Evolutionary conservation across 2,113 vertebrate species (phyloP), one percentile per base, ranked within the genome.

Genomic region (Furnarius figulus): DNA sequence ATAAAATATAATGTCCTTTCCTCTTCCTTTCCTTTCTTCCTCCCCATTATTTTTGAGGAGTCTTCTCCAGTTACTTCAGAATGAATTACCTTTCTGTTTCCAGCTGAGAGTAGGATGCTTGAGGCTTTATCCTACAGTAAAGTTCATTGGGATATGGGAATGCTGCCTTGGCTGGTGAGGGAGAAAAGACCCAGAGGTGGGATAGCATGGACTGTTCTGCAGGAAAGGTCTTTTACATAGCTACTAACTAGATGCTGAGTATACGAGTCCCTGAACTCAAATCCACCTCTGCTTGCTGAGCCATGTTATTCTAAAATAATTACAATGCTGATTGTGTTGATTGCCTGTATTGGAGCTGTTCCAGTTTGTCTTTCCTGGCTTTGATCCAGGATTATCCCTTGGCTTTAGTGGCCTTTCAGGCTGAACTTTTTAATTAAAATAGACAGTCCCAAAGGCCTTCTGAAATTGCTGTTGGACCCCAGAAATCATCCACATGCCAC

Each of bases 251-350:
- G 67, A 68, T 24, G 35, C 13, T 75, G 25, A 82, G 61, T 37
- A 81, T 67, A 37, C 1, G 8, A 82, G 8, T 62, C 52, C 35
- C 50, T 76, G 85, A 80, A 83, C 55, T 95, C 55, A 90, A 80
- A 65, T 50, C 61, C 65, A 65, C 47, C 31, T 83, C 80, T 93
- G 3, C 89, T 65, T 93, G 77, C 58, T 85, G n/a, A 52, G 42
- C 24, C 59, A 33, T 71, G 79, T 62, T 89, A 77, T 80, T 90
- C 83, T 88, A 84, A 87, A 96, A 80, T 83, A 93, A 96, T 94
- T 93, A 87, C 46, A 63, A 17, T n/a, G 44, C 62, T 76, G 49
- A 61, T 44, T 85, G 74, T 91, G 63, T 47, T 28, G 35, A 83
- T 76, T 94, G 65, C 44, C 28, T 88, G 59, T 74, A 24, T n/a